Base-by-base conservation (phyloP, 2,113 vertebrate genomes). In the Pristiophorus japonicus region DNA sequence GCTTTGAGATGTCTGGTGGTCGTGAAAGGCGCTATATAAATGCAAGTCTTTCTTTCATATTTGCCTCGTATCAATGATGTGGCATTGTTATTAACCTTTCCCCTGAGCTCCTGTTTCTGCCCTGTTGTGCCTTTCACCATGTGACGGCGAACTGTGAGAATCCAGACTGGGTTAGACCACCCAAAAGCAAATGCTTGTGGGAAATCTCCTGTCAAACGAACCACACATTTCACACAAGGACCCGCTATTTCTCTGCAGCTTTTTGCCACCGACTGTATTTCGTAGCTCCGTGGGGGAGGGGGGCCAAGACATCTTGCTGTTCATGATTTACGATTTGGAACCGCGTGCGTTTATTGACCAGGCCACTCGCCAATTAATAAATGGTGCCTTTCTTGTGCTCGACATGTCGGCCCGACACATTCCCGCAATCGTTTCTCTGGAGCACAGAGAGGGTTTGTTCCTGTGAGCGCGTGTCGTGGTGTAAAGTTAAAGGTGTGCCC, bases 281-380 rank as follows among this genome's bases (percentile, higher is more conserved):
- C 20, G n/a, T 12, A 45, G 18, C 59, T 16, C 38, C 51, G n/a
- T n/a, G n/a, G 87, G 51, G 24, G 34, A n/a, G 62, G 38, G 45
- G 18, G 34, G 38, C 18, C 62, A 42, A 38, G 42, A 30, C 38
- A 27, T 10, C 8, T 4, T 94, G 24, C 65, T 14, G 10, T 34
- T 94, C 93, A 30, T 30, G 42, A 94, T 94, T 67, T 92, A 65
- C 12, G 65, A 51, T 70, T 94, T 94, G 93, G 93, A 70, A 94
- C 51, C 12, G 11, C 73, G 30, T 65, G 45, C 11, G 45, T 94
- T 94, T 94, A 94, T 94, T 94, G 73, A 73, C 18, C 12, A 67
- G 42, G 27, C 65, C 8, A 10, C 24, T 70, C 20, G 4, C 92
- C 42, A 27, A 0, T 34, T 73, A 73, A 73, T 94, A 94, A 94